Evolutionary conservation across 1,140 invertebrate genomes (phyloP).

Genomic region (Drosophila setifemur): DNA sequence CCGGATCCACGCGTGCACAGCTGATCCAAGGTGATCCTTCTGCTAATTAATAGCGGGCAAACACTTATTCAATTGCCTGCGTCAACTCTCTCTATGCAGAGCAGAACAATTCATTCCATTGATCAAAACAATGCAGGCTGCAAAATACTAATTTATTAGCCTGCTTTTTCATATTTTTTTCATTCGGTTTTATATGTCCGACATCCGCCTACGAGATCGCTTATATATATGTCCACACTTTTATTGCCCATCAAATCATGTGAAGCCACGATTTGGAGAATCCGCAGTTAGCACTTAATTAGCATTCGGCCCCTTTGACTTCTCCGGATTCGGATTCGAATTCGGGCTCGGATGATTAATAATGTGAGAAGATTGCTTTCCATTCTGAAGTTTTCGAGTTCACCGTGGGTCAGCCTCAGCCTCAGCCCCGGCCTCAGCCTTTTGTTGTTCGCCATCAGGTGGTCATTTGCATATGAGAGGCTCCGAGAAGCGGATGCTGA

Average conservation of each 20-base stretch:
- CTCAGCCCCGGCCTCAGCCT: no score
- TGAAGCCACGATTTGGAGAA: slow-evolving; percentile 51
- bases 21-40: slow-evolving; percentile 3
- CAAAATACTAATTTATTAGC: background rate
- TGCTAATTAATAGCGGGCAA: background rate
- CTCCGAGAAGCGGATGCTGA: slow-evolving; percentile 20
- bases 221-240: slow-evolving; percentile 24
- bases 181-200: slow-evolving; percentile 7
- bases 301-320: slow-evolving; percentile 51
- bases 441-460: slow-evolving; percentile 16
- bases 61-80: slow-evolving; percentile 5
- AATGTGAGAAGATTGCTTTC: slow-evolving; percentile 27
- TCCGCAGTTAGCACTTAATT: slow-evolving; percentile 61
- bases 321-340: slow-evolving; percentile 1
- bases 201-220: slow-evolving; percentile 51
- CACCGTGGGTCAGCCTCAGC: slow-evolving; percentile 40
- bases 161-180: slow-evolving; percentile 49
- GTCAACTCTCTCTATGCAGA: slow-evolving; percentile 12
- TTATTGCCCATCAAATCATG: slow-evolving; percentile 58
- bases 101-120: slow-evolving; percentile 29
- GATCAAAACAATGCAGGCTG: slow-evolving; percentile 24
- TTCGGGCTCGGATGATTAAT: slow-evolving; percentile 34
- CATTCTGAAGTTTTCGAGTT: slow-evolving; percentile 30
- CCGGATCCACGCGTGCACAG: background rate
- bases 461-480: slow-evolving; percentile 37